A percentile compares a stretch with the other conserved stretches of the same genome.
These are phyloP conservation scores for Gnathochromis pfefferi DNA, from an alignment of 2,113 vertebrate genomes.

Conservation along the genomic window DNA sequence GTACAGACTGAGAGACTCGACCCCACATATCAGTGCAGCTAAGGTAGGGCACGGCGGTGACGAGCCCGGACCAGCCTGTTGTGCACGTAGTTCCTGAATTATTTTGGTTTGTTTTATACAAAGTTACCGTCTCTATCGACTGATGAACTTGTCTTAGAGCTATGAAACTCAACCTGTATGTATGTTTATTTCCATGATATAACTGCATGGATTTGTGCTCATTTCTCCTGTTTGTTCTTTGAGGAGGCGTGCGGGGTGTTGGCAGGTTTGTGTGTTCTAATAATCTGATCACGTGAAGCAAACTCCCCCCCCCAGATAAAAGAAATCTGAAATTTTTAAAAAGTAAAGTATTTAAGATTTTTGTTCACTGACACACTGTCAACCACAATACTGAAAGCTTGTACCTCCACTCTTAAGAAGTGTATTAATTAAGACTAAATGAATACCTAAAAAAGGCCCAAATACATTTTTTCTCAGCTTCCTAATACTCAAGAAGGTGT, in stretches of 20 bases:
- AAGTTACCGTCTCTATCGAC: background rate
- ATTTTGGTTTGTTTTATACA: background rate
- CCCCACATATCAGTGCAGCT: slow-evolving; percentile 60
- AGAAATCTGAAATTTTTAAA: background rate
- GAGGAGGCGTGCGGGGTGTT: background rate
- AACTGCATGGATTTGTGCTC: background rate
- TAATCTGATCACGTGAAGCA: background rate
- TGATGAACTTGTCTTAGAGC: background rate
- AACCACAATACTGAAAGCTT: background rate
- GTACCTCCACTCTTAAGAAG: background rate
- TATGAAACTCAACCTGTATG: background rate
- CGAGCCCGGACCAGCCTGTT: background rate
- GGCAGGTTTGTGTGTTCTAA: background rate
- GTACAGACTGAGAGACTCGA: slow-evolving; percentile 30
- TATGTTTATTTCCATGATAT: background rate
- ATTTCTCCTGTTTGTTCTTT: background rate
- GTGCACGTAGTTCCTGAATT: background rate
- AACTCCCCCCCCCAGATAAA: background rate
- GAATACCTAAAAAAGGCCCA: background rate
- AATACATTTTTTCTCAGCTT: background rate
- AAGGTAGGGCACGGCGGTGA: slow-evolving; percentile 5
- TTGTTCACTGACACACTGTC: background rate
- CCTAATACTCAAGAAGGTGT: background rate
- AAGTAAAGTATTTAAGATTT: background rate
- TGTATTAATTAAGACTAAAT: background rate